Evolutionary conservation across 2,113 vertebrate genomes (phyloP), one percentile per base, ranked within the genome.

Genomic region (Pelecanus crispus): DNA sequence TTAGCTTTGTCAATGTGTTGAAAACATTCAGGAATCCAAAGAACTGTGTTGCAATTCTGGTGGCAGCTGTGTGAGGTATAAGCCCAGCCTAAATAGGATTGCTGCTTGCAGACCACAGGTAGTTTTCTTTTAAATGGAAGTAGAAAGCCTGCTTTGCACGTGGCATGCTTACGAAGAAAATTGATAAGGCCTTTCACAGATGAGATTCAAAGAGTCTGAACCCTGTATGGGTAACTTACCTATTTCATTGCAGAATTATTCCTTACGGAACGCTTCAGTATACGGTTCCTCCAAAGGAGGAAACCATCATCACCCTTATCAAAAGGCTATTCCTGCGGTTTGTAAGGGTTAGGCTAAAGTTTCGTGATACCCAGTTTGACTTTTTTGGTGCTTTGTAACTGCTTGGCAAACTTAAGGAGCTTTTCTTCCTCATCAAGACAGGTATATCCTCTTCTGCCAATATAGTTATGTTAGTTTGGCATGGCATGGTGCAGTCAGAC

Each of bases 91-190:
- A 14, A 36, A 9, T 0, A 17, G 16, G 17, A 2, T 18, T 29
- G 28, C 28, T n/a, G 61, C 40, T 38, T 3, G 0, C 40, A 58
- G 8, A 66, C 16, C 29, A 29, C 34, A 0, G 0, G 1, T 17
- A 20, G 18, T 28, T 70, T 55, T 53, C 17, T 67, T 70, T 10
- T 18, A 21, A 47, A 38, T 84, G 17, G 29, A 28, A 74, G 16
- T 9, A n/a, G 72, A 45, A 82, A 78, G 25, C 25, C 50, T 45
- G 32, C 72, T 84, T 71, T 66, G 45, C 13, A 3, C 19, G 1
- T 10, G 32, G 53, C 13, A 5, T 9, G 3, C 10, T 45, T 73
- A 18, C 0, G 32, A 92, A 31, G 10, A 50, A 20, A 88, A 62
- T 3, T 45, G 75, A 4, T 86, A 47, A 32, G 36, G 38, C 44